Conservation (phyloP, 23 tunicate genomes). For the Halocynthia aurantium region DNA sequence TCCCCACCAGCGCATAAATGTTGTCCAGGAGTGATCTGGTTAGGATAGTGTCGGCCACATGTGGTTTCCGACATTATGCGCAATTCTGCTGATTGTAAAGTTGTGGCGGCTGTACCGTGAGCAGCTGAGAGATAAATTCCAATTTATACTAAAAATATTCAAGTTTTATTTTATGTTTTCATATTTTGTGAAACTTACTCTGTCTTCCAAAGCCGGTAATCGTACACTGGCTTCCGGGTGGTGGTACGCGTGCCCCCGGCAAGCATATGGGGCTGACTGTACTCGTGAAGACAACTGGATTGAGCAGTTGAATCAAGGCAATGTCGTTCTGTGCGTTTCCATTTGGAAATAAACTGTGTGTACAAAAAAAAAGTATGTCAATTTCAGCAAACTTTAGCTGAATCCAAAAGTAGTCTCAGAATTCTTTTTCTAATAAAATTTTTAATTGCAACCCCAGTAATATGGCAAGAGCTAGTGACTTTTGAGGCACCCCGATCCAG, state of each 20-base stretch:
- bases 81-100: constrained; percentile 19
- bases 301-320: constrained; percentile 41
- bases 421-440: too few species aligned
- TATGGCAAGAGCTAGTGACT: neutral
- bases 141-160: neutral
- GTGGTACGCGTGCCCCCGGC: neutral
- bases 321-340: constrained; percentile 40
- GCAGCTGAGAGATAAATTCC: constrained; percentile 10
- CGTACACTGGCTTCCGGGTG: constrained; percentile 26
- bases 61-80: neutral
- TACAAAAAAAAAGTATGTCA: neutral
- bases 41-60: neutral
- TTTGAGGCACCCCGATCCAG: too few species aligned
- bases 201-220: constrained; percentile 69
- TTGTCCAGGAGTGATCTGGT: constrained; percentile 3
- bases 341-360: neutral
- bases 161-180: neutral
- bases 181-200: constrained; percentile 28
- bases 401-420: too few species aligned
- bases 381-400: neutral
- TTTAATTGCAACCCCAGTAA: neutral
- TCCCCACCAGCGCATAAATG: constrained; percentile 69
- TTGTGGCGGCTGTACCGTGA: constrained; percentile 15
- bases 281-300: constrained; percentile 6
- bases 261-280: constrained; percentile 11